These are phyloP conservation scores for Labia minor DNA, from an alignment of 2,888 invertebrate genomes.

Conservation along the genomic window DNA sequence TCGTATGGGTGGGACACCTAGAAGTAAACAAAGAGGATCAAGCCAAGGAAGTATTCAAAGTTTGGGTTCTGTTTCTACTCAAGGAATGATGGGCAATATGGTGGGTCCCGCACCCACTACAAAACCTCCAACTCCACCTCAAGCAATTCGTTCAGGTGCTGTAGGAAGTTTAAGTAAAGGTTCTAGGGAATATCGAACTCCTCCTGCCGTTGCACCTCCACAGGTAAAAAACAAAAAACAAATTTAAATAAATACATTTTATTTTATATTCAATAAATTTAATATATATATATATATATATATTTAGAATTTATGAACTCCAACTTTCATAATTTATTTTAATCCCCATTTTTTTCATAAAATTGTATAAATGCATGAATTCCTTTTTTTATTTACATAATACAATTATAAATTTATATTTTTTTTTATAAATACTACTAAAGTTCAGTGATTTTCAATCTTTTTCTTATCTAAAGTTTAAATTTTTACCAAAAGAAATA, in stretches of 20 bases:
- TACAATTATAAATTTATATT: too few species aligned
- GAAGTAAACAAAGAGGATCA: slow-evolving; percentile 64
- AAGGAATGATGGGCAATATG: slow-evolving; percentile 36
- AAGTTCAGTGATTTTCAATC: too few species aligned
- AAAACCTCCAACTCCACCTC: slow-evolving; percentile 91
- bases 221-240: too few species aligned
- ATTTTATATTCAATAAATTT: slow-evolving; percentile 16
- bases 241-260: too few species aligned
- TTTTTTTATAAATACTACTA: too few species aligned
- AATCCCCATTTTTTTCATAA: too few species aligned
- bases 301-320: not conserved
- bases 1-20: slow-evolving; percentile 56
- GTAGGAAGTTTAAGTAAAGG: slow-evolving; percentile 40
- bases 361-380: too few species aligned
- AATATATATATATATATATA: too few species aligned
- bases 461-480: too few species aligned
- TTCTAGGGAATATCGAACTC: slow-evolving; percentile 77
- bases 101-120: slow-evolving; percentile 84
- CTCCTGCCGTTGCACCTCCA: slow-evolving; percentile 93
- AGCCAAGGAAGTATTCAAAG: slow-evolving; percentile 51
- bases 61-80: slow-evolving; percentile 37
- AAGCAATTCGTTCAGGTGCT: slow-evolving; percentile 52
- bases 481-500: too few species aligned
- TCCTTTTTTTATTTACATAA: too few species aligned
- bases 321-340: not conserved